phyloP scores from a whole-genome alignment of 2,797 vertebrate genomes.

The Coendou prehensilis region DNA sequence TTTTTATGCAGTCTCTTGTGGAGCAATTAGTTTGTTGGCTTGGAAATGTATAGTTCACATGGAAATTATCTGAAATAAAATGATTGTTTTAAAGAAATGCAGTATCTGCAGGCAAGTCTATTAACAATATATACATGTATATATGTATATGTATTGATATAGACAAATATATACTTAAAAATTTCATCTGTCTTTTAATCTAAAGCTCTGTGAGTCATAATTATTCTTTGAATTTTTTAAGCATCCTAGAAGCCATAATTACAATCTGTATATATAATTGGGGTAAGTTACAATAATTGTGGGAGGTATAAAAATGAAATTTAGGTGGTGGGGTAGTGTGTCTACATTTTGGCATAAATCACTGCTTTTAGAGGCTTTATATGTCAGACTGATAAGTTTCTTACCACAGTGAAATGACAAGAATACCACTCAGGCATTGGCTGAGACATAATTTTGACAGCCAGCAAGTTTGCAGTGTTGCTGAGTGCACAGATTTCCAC shows the following conservation, averaged over 20 bases:
- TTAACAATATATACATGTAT: not conserved
- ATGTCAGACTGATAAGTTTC: conserved; percentile 88
- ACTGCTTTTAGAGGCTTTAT: conserved; percentile 82
- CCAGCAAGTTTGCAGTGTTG: conserved; percentile 88
- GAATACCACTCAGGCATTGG: conserved; percentile 88
- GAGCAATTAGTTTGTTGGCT: conserved; percentile 73
- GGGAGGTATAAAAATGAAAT: conserved; percentile 78
- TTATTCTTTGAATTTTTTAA: conserved; percentile 47
- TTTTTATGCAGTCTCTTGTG: conserved; percentile 77
- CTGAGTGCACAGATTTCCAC: conserved; percentile 89
- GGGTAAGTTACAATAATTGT: conserved; percentile 71
- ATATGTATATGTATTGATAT: not conserved
- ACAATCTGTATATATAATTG: conserved; percentile 61
- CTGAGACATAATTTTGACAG: conserved; percentile 89
- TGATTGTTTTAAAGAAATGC: not conserved
- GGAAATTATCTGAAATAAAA: conserved; percentile 60
- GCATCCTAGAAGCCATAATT: conserved; percentile 55
- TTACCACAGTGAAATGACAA: conserved; percentile 87
- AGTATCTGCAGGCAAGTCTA: not conserved
- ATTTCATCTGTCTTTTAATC: conserved; percentile 42
- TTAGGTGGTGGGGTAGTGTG: conserved; percentile 75
- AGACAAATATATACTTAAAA: conserved; percentile 48
- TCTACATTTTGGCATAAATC: conserved; percentile 82
- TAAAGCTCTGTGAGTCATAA: conserved; percentile 57
- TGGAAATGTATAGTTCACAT: conserved; percentile 39